A percentile compares a stretch with the other conserved stretches of the same genome.
These are phyloP conservation scores for Tragopan temminckii DNA, from an alignment of 2,797 vertebrate genomes.

Conservation along the genomic window DNA sequence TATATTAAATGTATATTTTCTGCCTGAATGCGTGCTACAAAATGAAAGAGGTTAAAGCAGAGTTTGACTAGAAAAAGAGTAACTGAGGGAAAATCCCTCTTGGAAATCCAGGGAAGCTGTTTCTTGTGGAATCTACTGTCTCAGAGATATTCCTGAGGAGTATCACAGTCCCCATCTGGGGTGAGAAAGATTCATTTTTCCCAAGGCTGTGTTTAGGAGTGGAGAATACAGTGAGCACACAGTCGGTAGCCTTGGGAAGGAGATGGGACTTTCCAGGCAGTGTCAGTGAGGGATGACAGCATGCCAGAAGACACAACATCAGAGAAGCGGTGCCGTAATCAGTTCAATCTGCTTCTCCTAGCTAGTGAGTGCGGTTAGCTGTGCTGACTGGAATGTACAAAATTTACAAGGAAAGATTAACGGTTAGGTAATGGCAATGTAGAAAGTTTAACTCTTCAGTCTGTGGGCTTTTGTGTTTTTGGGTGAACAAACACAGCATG, in stretches of 20 bases:
- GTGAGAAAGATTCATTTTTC: neutral
- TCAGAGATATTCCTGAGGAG: neutral
- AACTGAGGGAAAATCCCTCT: neutral
- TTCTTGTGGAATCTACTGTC: neutral
- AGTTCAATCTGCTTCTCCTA: neutral
- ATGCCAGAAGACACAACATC: neutral
- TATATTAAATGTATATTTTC: accelerated
- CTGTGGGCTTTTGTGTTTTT: neutral
- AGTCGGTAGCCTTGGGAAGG: neutral
- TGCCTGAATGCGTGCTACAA: neutral
- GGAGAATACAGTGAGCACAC: neutral
- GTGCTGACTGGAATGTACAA: neutral
- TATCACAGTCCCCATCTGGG: neutral
- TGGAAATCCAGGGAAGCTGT: neutral
- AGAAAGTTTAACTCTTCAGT: neutral
- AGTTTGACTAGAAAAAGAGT: neutral
- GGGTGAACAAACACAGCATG: neutral
- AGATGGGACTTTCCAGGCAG: neutral
- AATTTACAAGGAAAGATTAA: neutral
- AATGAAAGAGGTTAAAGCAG: neutral
- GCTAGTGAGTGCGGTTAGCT: accelerated
- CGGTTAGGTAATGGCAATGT: neutral
- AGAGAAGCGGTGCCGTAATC: neutral
- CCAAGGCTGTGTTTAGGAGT: neutral
- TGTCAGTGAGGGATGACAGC: neutral